Conservation (phyloP, 2,113 vertebrate genomes). For the Phylloscopus trochiloides region DNA sequence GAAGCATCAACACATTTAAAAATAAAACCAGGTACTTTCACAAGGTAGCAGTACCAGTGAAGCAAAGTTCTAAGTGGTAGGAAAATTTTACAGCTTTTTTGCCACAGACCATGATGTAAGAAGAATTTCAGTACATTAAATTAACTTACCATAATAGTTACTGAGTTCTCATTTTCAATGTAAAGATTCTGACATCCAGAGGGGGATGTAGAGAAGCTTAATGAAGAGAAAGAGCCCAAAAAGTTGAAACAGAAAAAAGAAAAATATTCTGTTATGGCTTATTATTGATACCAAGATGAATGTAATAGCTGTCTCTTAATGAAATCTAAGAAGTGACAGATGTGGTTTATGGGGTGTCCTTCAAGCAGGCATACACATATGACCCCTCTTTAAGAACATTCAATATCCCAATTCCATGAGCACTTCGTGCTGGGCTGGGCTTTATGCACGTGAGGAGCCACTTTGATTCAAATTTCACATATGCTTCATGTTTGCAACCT, state of each 20-base stretch:
- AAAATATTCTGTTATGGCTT: neutral
- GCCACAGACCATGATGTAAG: neutral
- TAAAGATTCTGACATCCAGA: neutral
- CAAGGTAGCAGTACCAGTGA: neutral
- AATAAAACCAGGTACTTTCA: neutral
- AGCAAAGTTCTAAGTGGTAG: neutral
- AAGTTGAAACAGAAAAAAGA: neutral
- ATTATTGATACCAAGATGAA: neutral
- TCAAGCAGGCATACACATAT: neutral
- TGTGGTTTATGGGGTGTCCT: neutral
- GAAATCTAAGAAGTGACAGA: neutral
- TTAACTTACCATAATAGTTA: neutral
- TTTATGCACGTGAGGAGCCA: neutral
- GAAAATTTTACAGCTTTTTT: neutral
- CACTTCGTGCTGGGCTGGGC: neutral
- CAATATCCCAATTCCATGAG: neutral
- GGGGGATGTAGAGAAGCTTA: neutral
- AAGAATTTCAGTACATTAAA: neutral
- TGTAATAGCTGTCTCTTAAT: neutral
- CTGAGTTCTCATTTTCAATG: neutral
- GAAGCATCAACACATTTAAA: neutral
- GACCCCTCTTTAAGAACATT: neutral
- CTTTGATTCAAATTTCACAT: slow-evolving; percentile 11
- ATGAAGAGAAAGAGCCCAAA: neutral
- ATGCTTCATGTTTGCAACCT: neutral